These are phyloP conservation scores for Nyctereutes procyonoides DNA, from an alignment of 2,113 vertebrate genomes.

Conservation along the genomic window DNA sequence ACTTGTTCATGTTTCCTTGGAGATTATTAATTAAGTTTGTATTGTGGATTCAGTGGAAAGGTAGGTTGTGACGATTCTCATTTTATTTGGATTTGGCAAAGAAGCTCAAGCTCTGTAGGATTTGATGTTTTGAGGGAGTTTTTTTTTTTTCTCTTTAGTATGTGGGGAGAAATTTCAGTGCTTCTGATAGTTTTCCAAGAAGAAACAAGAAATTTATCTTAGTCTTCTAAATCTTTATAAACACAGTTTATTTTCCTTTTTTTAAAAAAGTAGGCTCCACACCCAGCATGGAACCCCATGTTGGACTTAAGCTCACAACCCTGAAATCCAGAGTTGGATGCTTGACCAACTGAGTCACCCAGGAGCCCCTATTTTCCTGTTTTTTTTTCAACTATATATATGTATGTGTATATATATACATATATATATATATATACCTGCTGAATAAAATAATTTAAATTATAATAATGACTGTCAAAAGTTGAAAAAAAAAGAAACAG, in stretches of 20 bases:
- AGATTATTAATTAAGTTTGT: neutral
- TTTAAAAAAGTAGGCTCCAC: neutral
- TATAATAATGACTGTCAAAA: too few species aligned
- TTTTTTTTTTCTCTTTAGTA: neutral
- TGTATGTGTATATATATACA: neutral
- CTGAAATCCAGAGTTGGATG: neutral
- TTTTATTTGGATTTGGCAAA: neutral
- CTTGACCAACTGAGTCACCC: neutral
- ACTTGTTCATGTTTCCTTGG: neutral
- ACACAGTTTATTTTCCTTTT: neutral
- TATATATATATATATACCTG: neutral
- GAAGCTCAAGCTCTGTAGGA: neutral
- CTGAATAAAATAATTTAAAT: too few species aligned
- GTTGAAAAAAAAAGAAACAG: too few species aligned
- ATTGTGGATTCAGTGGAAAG: neutral
- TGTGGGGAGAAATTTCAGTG: neutral
- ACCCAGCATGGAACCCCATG: neutral
- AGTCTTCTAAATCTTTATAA: neutral
- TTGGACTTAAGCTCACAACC: neutral
- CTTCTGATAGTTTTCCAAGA: constrained; percentile 1
- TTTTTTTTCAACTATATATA: neutral
- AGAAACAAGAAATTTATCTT: neutral
- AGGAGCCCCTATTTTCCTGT: neutral
- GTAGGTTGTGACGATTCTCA: neutral
- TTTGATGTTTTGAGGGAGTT: neutral